Percentiles rank a stretch among this genome's conserved stretches.
These are phyloP conservation scores for Oscheius myriophilus DNA, from an alignment of 2,888 invertebrate species.

Conservation along the genomic window DNA sequence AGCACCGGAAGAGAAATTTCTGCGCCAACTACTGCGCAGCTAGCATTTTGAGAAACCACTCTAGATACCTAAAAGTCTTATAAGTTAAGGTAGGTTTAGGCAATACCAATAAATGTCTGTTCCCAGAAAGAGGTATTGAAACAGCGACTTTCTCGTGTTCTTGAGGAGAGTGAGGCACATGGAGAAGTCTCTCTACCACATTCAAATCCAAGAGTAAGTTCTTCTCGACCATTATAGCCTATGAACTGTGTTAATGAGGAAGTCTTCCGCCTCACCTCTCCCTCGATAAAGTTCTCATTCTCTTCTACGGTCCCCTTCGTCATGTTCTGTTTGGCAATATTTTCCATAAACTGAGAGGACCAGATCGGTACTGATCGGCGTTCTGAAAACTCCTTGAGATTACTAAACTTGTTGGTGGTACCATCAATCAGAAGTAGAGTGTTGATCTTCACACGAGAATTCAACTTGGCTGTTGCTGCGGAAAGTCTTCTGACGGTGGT, in stretches of 20 bases:
- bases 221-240: slow-evolving; percentile 13
- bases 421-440: slow-evolving; percentile 27
- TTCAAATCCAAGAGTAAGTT: slow-evolving; percentile 18
- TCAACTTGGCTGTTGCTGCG: background rate
- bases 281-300: slow-evolving; percentile 17
- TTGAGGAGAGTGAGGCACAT: no score
- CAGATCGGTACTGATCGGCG: slow-evolving; percentile 10
- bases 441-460: slow-evolving; percentile 16
- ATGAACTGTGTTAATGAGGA: background rate
- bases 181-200: slow-evolving; percentile 12
- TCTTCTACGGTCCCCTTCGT: background rate
- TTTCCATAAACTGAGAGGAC: slow-evolving; percentile 27
- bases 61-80: slow-evolving; percentile 5
- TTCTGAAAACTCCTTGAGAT: background rate
- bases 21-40: background rate
- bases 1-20: slow-evolving; percentile 13
- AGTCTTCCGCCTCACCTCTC: no score
- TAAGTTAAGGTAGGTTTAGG: background rate
- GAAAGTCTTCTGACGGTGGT: background rate
- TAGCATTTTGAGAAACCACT: slow-evolving; percentile 1
- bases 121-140: no score
- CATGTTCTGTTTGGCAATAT: slow-evolving; percentile 19
- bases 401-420: background rate
- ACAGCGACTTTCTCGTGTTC: no score
- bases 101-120: no score